Conservation (phyloP, 1,140 invertebrate species). For the Marisa cornuarietis region DNA sequence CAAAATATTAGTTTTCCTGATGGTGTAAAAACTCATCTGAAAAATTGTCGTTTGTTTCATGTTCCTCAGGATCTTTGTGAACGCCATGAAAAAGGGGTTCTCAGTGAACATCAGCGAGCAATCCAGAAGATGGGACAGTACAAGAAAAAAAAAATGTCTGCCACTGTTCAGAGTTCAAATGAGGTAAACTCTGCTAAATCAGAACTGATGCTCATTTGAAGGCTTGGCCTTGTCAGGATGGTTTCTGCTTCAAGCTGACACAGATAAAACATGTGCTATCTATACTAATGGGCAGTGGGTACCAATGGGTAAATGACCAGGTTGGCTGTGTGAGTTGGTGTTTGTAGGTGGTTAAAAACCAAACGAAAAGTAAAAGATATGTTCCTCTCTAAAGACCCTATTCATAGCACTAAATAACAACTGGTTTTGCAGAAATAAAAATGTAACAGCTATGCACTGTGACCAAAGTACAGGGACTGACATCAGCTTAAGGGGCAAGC, state of each 20-base stretch:
- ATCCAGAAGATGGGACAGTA: conserved; percentile 76
- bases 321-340: no score
- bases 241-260: not conserved
- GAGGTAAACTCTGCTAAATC: conserved; percentile 36
- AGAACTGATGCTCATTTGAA: not conserved
- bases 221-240: not conserved
- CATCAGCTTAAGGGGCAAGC: no score
- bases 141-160: conserved; percentile 78
- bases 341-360: no score
- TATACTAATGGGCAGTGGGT: no score
- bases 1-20: not conserved
- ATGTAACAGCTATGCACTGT: no score
- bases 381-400: no score
- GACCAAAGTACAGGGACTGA: no score
- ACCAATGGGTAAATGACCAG: no score
- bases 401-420: no score
- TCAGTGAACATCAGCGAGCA: conserved; percentile 76
- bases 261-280: no score
- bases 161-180: conserved; percentile 70
- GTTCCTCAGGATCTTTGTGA: conserved; percentile 73
- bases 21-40: not conserved
- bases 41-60: not conserved
- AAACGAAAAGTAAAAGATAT: no score
- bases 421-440: no score
- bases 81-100: conserved; percentile 76